Base-by-base conservation (phyloP, 92 coral and sea anemone genomes). In the Diadumene lineata region DNA sequence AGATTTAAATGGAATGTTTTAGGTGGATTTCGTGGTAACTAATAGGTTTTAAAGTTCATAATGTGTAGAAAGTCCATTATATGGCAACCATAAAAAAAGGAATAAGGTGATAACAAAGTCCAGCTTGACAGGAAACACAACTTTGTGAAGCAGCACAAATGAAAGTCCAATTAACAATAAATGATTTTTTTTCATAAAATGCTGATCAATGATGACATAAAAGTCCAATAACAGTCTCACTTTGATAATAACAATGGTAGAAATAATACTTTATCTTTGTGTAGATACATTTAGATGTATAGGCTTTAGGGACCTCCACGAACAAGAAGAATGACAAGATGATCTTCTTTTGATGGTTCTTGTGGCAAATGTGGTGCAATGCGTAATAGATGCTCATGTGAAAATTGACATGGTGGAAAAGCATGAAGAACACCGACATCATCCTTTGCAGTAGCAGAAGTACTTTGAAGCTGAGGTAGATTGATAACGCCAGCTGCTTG, bases 401-500 rank as follows among this genome's bases (percentile, higher is more conserved):
- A 96, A 83, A 92, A 96, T 81, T 96, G 99, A 72, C 99, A 96
- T 9, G 99, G 99, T 19, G 99, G 99, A 82, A 96, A 96, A 64
- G 99, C 99, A 89, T 96, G 99, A 70, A 96, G 90, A 58, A 96
- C 99, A 53, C 99, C 99, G 56, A 85, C 79, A 61, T 96, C 99
- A 77, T 96, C 99, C 68, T 72, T 87, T 70, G 84, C 77, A 75
- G 78, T 78, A 11, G 91, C 88, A 26, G 93, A 84, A 63, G 84
- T 87, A 48, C 87, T 74, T 65, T 90, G 92, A 30, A 83, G 72
- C 33, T 86, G 86, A 81, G 97, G 93, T 69, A 96, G 90, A 69
- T 96, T 96, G 21, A 96, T 97, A 76, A 96, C 99, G 62, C 97
- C 99, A 70, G 99, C 99, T 84, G 99, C 99, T 82, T 96, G 99